A percentile compares a stretch with the other conserved stretches of the same genome.
Evolutionary conservation across 2,888 invertebrate species (phyloP).

Genomic region (Tipula unca): DNA sequence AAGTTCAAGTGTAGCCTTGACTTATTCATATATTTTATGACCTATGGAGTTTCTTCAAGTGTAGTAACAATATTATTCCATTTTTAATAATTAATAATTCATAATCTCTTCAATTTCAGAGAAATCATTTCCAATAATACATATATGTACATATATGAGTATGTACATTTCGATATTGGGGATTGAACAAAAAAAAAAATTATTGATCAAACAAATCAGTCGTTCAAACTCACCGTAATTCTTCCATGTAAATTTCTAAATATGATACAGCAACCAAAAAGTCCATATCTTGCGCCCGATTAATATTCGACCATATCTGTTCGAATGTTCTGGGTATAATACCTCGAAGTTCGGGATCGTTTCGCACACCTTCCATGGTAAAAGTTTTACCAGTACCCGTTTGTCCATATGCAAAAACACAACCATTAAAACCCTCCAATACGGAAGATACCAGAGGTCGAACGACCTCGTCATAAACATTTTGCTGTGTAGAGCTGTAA

Average conservation of each 20-base stretch:
- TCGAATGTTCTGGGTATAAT: constrained; percentile 95
- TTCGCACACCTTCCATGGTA: constrained; percentile 60
- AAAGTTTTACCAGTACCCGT: constrained; percentile 87
- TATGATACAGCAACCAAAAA: constrained; percentile 95
- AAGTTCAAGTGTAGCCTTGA: neutral
- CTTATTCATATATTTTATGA: neutral
- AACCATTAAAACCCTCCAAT: constrained; percentile 95
- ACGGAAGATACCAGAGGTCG: constrained; percentile 91
- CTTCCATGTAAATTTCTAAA: constrained; percentile 94
- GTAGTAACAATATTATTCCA: neutral
- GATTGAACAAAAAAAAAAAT: neutral
- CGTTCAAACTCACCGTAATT: constrained; percentile 49
- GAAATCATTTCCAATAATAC: too few species aligned
- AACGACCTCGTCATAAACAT: constrained; percentile 93
- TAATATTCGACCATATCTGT: constrained; percentile 94
- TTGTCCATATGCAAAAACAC: constrained; percentile 98
- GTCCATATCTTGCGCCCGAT: constrained; percentile 82
- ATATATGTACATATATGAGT: too few species aligned
- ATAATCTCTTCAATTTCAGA: neutral
- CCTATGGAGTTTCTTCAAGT: neutral
- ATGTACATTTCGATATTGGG: neutral
- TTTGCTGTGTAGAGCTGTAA: constrained; percentile 72
- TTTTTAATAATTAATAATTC: neutral
- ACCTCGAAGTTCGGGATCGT: constrained; percentile 59
- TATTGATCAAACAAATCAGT: neutral